A percentile compares a stretch with the other conserved stretches of the same genome.
Evolutionary conservation across 2,888 invertebrate species (phyloP).

Genomic region (Eutolmus rufibarbis): DNA sequence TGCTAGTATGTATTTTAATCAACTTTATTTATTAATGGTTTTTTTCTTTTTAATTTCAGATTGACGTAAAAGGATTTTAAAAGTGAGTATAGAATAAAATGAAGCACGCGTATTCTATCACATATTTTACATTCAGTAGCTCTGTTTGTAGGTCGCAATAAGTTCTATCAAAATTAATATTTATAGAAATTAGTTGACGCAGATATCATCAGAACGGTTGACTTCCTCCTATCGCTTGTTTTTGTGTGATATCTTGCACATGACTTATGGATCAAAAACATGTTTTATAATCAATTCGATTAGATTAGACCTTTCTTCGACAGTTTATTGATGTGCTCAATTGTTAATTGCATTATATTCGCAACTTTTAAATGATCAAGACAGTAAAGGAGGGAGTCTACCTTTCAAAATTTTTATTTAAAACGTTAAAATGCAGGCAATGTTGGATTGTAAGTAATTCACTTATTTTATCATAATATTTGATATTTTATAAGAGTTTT

Average conservation of each 20-base stretch:
- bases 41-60: not conserved
- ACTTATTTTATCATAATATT: not conserved
- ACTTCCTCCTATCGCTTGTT: not conserved
- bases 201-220: not conserved
- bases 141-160: not conserved
- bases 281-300: not conserved
- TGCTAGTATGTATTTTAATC: not conserved
- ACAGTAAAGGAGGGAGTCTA: not conserved
- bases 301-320: not conserved
- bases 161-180: not conserved
- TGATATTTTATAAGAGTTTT: not conserved
- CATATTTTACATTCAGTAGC: too few relatives aligned
- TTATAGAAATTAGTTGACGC: not conserved
- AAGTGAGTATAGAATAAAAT: not conserved
- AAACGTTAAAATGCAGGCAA: not conserved
- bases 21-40: not conserved
- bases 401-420: not conserved
- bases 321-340: not conserved
- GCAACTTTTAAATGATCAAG: not conserved
- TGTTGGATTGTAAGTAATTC: not conserved
- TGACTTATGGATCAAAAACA: not conserved
- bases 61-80: not conserved
- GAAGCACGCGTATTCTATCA: not conserved
- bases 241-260: not conserved
- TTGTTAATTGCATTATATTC: not conserved